Percentiles rank a stretch among this genome's conserved stretches.
These are phyloP conservation scores for Zophobas atratus DNA, from an alignment of 1,140 invertebrate genomes.

Conservation along the genomic window DNA sequence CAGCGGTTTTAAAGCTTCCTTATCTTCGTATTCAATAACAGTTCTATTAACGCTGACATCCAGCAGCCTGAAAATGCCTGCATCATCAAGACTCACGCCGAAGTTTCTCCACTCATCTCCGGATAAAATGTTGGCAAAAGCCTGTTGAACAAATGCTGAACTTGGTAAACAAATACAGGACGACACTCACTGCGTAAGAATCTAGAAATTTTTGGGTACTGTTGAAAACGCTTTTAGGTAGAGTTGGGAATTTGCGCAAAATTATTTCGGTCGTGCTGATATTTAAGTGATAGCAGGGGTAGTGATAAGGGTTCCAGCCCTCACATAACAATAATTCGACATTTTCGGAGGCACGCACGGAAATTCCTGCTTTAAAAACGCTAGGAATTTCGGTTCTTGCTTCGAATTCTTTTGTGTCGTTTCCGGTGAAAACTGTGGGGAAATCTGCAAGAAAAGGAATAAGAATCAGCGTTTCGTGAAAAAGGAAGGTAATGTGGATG, in stretches of 20 bases:
- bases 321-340: slow-evolving; percentile 58
- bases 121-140: slow-evolving; percentile 56
- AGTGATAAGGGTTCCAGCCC: slow-evolving; percentile 57
- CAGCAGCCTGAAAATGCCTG: slow-evolving; percentile 50
- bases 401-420: slow-evolving; percentile 45
- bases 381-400: slow-evolving; percentile 54
- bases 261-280: slow-evolving; percentile 54
- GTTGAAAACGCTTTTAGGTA: slow-evolving; percentile 35
- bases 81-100: slow-evolving; percentile 52
- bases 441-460: slow-evolving; percentile 17
- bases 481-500: no score
- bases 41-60: slow-evolving; percentile 58
- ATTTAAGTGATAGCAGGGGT: slow-evolving; percentile 59
- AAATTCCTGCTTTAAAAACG: slow-evolving; percentile 53
- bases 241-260: slow-evolving; percentile 43
- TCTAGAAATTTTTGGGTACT: slow-evolving; percentile 45
- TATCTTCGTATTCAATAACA: slow-evolving; percentile 53
- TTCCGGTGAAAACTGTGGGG: slow-evolving; percentile 15
- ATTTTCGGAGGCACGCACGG: slow-evolving; percentile 53
- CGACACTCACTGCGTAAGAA: slow-evolving; percentile 45
- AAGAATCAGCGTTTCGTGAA: no score
- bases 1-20: slow-evolving; percentile 53
- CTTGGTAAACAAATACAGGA: background rate
- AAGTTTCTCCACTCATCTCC: slow-evolving; percentile 61
- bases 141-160: slow-evolving; percentile 48